Base-by-base conservation (phyloP, 2,113 vertebrate species). In the Varanus komodoensis region DNA sequence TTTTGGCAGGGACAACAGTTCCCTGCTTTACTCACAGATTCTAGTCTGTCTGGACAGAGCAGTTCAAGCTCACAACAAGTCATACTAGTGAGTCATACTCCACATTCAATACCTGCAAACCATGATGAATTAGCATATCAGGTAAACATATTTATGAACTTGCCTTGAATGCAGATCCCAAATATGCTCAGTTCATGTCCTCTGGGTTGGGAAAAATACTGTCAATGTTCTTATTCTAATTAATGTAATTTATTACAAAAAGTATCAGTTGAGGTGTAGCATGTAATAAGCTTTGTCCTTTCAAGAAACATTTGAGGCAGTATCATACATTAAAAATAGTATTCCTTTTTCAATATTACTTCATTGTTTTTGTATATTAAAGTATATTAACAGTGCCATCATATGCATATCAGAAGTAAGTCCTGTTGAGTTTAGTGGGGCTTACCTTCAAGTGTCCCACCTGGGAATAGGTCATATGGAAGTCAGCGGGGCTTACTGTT, bases 81-180 rank as follows among this genome's bases (percentile, higher is more conserved):
- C 88, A 98, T 99, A 92, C 95, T 99, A 52, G 98, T 99, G 96
- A 99, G 98, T 96, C 98, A 98, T 87, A 94, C 98, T 8, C 89
- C 98, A 1, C 98, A 98, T 67, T 88, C 97, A 6, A 79, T 96
- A 12, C 85, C 97, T 6, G 52, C 95, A 1, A 88, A 91, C 29
- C 96, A 97, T 6, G 97, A 98, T 52, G 97, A 97, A 69, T 91
- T 97, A 86, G 86, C 97, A 0, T 98, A 97, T 92, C 97, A 98
- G 97, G 97, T 97, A 96, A 14, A 1, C 90, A 12, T 57, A 1
- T 32, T 7, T 84, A 86, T 85, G 86, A 38, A 78, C 3, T 1
- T 32, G 21, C 44, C 12, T 84, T 90, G 88, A 79, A 34, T 87
- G 34, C 89, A 38, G 90, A 61, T 38, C 67, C 2, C 79, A 34